Evolutionary conservation across 2,797 vertebrate genomes (phyloP).

Genomic region (Labroides dimidiatus): DNA sequence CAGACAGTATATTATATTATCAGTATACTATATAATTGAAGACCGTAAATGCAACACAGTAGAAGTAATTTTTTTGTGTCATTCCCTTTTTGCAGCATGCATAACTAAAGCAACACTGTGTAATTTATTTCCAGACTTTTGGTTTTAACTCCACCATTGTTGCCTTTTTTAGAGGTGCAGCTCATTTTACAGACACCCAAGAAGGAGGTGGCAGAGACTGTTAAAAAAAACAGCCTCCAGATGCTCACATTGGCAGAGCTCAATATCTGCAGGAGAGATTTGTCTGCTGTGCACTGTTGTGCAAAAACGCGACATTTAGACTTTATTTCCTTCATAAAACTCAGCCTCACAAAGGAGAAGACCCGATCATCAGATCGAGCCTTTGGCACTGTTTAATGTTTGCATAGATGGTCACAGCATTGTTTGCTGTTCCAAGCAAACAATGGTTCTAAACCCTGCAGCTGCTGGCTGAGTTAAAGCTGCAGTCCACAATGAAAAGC

Average conservation of each 20-base stretch:
- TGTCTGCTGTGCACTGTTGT: slow-evolving; percentile 14
- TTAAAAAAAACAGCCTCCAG: slow-evolving; percentile 29
- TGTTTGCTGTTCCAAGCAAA: slow-evolving; percentile 26
- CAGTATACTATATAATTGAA: too few species aligned
- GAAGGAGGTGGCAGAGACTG: slow-evolving; percentile 15
- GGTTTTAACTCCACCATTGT: slow-evolving; percentile 23
- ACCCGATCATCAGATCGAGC: slow-evolving; percentile 4
- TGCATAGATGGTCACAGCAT: background rate
- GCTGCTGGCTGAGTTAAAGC: slow-evolving; percentile 8
- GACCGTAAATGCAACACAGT: too few species aligned
- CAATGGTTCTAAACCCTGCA: slow-evolving; percentile 18
- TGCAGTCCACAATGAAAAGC: background rate
- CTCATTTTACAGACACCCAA: slow-evolving; percentile 20
- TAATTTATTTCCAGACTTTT: background rate
- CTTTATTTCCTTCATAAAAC: slow-evolving; percentile 33
- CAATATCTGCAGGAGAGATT: slow-evolving; percentile 17
- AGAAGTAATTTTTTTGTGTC: background rate
- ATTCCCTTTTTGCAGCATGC: background rate
- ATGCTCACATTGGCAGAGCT: slow-evolving; percentile 30
- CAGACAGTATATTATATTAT: too few species aligned
- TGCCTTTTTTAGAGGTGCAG: slow-evolving; percentile 17
- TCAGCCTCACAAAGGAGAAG: background rate
- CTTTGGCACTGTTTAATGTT: slow-evolving; percentile 5
- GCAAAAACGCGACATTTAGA: slow-evolving; percentile 29
- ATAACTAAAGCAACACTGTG: slow-evolving; percentile 1